phyloP scores from a whole-genome alignment of 2,888 invertebrate species.

The Mythimna lalbum region DNA sequence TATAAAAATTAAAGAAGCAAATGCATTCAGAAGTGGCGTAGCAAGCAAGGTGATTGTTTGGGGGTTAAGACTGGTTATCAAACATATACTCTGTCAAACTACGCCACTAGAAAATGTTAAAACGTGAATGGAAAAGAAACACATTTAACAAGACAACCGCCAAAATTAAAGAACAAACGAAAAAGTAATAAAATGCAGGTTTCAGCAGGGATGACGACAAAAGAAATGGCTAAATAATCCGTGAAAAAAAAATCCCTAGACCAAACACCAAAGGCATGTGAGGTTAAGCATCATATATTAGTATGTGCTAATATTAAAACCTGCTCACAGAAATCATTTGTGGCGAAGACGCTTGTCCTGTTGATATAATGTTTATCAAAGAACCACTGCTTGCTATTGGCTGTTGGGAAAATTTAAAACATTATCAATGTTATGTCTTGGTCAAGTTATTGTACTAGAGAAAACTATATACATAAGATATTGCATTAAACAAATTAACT shows the following conservation, averaged over 20 bases:
- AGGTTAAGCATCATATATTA: slow-evolving; percentile 65
- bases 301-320: slow-evolving; percentile 69
- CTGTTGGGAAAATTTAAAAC: slow-evolving; percentile 78
- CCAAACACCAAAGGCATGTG: slow-evolving; percentile 66
- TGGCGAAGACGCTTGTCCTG: slow-evolving; percentile 87
- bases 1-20: slow-evolving; percentile 45
- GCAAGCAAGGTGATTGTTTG: neutral
- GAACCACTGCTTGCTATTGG: slow-evolving; percentile 88
- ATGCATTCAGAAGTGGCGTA: slow-evolving; percentile 23
- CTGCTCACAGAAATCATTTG: slow-evolving; percentile 87
- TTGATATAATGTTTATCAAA: slow-evolving; percentile 89
- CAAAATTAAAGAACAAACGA: slow-evolving; percentile 24
- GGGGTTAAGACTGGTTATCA: neutral
- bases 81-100: slow-evolving; percentile 4
- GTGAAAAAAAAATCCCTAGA: slow-evolving; percentile 60
- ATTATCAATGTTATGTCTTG: slow-evolving; percentile 39
- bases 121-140: slow-evolving; percentile 34
- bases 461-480: neutral
- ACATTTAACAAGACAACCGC: slow-evolving; percentile 18
- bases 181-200: slow-evolving; percentile 33
- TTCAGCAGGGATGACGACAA: slow-evolving; percentile 10
- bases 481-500: neutral
- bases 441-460: neutral
- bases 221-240: slow-evolving; percentile 50
- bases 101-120: slow-evolving; percentile 37